These are phyloP conservation scores for Gymnoscopelus braueri DNA, from an alignment of 2,797 vertebrate species.

Conservation along the genomic window DNA sequence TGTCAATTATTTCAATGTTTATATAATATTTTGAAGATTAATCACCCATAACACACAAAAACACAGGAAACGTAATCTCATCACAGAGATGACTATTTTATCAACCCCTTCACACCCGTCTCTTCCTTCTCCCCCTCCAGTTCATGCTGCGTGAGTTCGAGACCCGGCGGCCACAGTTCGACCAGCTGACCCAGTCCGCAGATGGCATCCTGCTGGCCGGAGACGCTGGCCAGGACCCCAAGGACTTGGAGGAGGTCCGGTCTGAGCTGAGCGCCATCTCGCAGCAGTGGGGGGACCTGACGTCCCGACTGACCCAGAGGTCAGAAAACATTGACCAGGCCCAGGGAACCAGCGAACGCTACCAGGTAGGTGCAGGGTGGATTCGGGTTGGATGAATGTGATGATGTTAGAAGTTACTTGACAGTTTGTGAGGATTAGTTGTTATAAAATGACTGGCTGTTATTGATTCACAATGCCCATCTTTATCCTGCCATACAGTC, in stretches of 20 bases:
- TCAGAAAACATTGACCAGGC: slow-evolving; percentile 92
- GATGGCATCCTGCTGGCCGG: slow-evolving; percentile 88
- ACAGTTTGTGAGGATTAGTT: too few species aligned
- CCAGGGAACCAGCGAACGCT: slow-evolving; percentile 90
- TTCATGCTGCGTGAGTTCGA: slow-evolving; percentile 99
- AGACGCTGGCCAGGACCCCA: slow-evolving; percentile 78
- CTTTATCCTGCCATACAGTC: too few species aligned
- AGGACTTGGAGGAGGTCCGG: slow-evolving; percentile 84
- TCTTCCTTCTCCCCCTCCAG: slow-evolving; percentile 66
- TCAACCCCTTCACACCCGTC: not conserved
- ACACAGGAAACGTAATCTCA: not conserved
- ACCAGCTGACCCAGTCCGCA: slow-evolving; percentile 92
- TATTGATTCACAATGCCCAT: too few species aligned
- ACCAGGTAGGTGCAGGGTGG: slow-evolving; percentile 73
- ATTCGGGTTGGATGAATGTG: not conserved
- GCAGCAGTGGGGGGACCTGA: slow-evolving; percentile 91
- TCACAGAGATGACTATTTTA: not conserved
- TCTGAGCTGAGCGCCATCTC: slow-evolving; percentile 88
- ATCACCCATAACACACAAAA: too few species aligned
- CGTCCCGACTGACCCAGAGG: slow-evolving; percentile 85
- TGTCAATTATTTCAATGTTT: too few species aligned
- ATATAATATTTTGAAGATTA: too few species aligned
- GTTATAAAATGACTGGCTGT: too few species aligned
- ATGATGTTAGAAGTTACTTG: too few species aligned
- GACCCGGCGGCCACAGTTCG: slow-evolving; percentile 90